These are phyloP conservation scores for Acanthoscelides obtectus DNA, from an alignment of 2,888 invertebrate species.

Conservation along the genomic window DNA sequence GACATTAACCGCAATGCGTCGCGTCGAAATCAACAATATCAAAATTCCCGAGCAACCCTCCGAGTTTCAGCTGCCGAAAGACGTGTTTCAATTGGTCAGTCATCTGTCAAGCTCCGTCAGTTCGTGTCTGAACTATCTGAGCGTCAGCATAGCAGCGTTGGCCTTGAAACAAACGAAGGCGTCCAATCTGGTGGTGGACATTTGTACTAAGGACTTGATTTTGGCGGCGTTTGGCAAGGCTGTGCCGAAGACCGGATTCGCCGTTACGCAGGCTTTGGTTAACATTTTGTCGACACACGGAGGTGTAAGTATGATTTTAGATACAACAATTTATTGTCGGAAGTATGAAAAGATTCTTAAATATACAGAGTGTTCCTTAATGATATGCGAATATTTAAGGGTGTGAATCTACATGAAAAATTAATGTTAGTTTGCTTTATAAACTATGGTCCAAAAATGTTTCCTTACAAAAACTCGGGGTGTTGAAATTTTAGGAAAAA, in stretches of 20 bases:
- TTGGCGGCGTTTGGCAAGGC: conserved; percentile 45
- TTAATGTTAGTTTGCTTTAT: no score
- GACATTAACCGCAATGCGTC: conserved; percentile 56
- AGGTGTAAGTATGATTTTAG: neutral
- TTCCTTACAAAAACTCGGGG: no score
- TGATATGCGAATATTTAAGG: no score
- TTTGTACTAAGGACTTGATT: conserved; percentile 53
- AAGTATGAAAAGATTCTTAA: no score
- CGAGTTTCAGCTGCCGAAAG: conserved; percentile 32
- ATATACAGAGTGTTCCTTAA: no score
- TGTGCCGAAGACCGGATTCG: conserved; percentile 44
- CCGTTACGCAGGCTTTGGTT: conserved; percentile 58
- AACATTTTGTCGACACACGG: conserved; percentile 51
- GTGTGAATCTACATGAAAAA: no score
- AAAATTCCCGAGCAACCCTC: conserved; percentile 32
- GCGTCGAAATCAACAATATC: conserved; percentile 45
- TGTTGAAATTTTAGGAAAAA: no score
- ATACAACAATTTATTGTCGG: no score
- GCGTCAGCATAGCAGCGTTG: conserved; percentile 50
- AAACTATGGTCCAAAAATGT: no score
- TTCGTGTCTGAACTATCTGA: conserved; percentile 41
- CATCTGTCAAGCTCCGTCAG: conserved; percentile 38
- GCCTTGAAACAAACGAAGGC: conserved; percentile 53
- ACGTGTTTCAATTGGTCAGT: conserved; percentile 35
- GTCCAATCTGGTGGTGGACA: conserved; percentile 53